Evolutionary conservation across 1,140 invertebrate genomes (phyloP).

Genomic region (Hylaeus volcanicus): DNA sequence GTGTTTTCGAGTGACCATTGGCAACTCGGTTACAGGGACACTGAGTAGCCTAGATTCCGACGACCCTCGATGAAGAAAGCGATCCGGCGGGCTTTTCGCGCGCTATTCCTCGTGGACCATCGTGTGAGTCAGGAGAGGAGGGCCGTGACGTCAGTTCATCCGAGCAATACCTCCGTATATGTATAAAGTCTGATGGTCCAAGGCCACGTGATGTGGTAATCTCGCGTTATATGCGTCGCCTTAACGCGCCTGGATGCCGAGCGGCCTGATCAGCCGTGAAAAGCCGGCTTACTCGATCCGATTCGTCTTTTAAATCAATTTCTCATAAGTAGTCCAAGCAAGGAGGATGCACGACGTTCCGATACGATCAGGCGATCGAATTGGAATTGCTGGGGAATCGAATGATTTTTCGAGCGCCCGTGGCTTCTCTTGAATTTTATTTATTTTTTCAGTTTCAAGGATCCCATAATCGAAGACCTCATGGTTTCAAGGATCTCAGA

Average conservation of each 20-base stretch:
- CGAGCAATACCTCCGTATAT: constrained; percentile 72
- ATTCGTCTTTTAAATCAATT: background rate
- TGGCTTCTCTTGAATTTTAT: no score
- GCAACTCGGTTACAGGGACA: background rate
- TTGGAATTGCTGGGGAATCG: no score
- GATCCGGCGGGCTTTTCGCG: constrained; percentile 19
- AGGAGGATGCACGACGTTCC: no score
- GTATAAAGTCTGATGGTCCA: constrained; percentile 72
- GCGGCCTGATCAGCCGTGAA: background rate
- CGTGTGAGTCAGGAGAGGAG: constrained; percentile 60
- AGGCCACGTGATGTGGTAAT: constrained; percentile 67
- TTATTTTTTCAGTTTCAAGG: no score
- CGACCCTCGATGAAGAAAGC: constrained; percentile 23
- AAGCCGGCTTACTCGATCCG: background rate
- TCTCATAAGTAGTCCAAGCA: no score
- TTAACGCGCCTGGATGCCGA: background rate
- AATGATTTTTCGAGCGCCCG: no score
- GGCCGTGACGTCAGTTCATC: constrained; percentile 68
- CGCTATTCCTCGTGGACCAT: constrained; percentile 47
- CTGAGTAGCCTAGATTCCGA: constrained; percentile 21
- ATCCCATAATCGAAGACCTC: no score
- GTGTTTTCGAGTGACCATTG: no score
- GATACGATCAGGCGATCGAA: background rate
- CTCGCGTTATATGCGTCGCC: constrained; percentile 37
- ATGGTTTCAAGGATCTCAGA: no score